Evolutionary conservation across 1,140 invertebrate genomes (phyloP).

Genomic region (Aricia agestis): DNA sequence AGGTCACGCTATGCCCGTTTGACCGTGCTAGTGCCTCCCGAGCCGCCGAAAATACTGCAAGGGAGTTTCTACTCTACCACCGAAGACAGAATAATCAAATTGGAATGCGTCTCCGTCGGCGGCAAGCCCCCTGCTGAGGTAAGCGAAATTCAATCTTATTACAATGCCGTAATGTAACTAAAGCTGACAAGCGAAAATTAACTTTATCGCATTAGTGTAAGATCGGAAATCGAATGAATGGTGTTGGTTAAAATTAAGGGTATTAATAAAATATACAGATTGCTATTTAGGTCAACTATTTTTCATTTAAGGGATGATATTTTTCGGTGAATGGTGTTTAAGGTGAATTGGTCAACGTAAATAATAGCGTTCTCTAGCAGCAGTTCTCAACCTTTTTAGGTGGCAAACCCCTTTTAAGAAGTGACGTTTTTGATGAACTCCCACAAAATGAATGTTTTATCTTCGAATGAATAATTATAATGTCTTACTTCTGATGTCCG

Average conservation of each 20-base stretch:
- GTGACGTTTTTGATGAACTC: too few species aligned
- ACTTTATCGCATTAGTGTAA: not conserved
- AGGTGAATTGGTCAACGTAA: too few species aligned
- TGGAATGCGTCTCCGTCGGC: conserved; percentile 92
- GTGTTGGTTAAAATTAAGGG: not conserved
- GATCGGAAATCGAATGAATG: not conserved
- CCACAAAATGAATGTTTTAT: too few species aligned
- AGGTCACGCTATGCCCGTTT: conserved; percentile 89
- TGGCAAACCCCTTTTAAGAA: too few species aligned
- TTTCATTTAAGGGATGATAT: not conserved
- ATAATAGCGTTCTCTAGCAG: too few species aligned
- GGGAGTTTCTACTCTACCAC: conserved; percentile 87
- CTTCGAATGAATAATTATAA: too few species aligned
- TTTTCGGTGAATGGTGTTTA: not conserved
- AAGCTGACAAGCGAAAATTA: not conserved
- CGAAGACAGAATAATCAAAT: conserved; percentile 90
- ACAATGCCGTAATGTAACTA: not conserved
- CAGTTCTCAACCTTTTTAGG: too few species aligned
- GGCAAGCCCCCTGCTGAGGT: conserved; percentile 95
- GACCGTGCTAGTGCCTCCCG: conserved; percentile 92
- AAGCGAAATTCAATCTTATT: conserved; percentile 51
- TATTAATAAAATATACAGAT: not conserved
- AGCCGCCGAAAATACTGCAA: conserved; percentile 90
- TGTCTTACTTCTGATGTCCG: too few species aligned
- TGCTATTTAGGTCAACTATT: not conserved